Evolutionary conservation across 2,888 invertebrate genomes (phyloP).

Genomic region (Copidosoma aretas): DNA sequence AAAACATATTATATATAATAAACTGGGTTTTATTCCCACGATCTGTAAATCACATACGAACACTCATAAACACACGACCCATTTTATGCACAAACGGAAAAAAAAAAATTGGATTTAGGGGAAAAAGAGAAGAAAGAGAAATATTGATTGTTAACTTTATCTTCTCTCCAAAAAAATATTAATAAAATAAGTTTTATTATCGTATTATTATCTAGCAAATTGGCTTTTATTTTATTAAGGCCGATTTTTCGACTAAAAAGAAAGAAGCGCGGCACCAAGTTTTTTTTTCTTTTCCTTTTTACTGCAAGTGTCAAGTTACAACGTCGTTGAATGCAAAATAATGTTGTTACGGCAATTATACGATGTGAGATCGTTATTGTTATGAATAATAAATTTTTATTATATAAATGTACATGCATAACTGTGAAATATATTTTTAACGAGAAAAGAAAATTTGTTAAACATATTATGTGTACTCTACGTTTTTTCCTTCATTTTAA

Average conservation of each 20-base stretch:
- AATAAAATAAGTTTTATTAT: slow-evolving; percentile 14
- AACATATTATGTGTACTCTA: slow-evolving; percentile 26
- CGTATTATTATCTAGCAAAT: slow-evolving; percentile 24
- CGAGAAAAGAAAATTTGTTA: slow-evolving; percentile 28
- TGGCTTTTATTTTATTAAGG: neutral
- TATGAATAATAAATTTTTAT: no score
- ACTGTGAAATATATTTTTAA: slow-evolving; percentile 21
- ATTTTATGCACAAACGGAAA: slow-evolving; percentile 10
- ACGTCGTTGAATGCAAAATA: no score
- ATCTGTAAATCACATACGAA: slow-evolving; percentile 13
- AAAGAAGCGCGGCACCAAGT: no score
- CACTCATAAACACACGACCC: slow-evolving; percentile 1
- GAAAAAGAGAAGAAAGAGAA: neutral
- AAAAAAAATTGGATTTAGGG: slow-evolving; percentile 1
- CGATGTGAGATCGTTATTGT: no score
- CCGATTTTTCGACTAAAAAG: no score
- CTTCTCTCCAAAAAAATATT: neutral
- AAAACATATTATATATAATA: slow-evolving; percentile 31
- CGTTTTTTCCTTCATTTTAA: slow-evolving; percentile 16
- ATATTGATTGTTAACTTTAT: slow-evolving; percentile 10
- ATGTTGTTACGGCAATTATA: no score
- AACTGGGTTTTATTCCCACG: slow-evolving; percentile 27
- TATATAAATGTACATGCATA: no score
- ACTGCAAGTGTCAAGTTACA: no score
- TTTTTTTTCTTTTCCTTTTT: no score